Evolutionary conservation across 2,888 invertebrate species (phyloP).

Genomic region (Plebejus anna): DNA sequence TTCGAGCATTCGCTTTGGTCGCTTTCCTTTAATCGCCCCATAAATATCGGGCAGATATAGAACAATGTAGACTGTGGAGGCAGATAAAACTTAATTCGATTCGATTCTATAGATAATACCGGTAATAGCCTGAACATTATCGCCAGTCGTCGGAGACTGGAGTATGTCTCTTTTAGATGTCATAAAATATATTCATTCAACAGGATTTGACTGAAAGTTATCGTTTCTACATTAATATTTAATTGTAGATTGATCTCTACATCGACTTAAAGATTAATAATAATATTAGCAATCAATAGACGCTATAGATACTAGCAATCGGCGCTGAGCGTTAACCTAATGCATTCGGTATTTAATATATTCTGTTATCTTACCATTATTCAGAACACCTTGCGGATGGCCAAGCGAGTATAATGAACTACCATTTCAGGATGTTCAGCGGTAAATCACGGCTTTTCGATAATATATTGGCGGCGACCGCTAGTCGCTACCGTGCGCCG

Average conservation of each 20-base stretch:
- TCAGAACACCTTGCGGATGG: conserved; percentile 43
- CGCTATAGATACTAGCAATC: not conserved
- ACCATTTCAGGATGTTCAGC: conserved; percentile 41
- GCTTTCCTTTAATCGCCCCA: conserved; percentile 7
- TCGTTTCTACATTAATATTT: not conserved
- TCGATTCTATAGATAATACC: not conserved
- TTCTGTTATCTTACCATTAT: conserved; percentile 42
- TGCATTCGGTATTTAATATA: conserved; percentile 40
- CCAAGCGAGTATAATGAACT: conserved; percentile 43
- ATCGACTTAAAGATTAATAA: not conserved
- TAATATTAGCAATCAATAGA: not conserved
- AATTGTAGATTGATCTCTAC: not conserved
- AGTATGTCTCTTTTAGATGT: not conserved
- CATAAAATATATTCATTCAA: not conserved
- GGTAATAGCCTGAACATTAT: not conserved
- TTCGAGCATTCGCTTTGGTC: conserved; percentile 11
- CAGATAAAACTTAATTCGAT: not conserved
- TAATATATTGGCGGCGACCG: conserved; percentile 34
- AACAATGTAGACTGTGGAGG: not conserved
- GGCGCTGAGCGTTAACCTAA: conserved; percentile 38
- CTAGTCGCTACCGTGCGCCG: not conserved
- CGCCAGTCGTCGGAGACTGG: not conserved
- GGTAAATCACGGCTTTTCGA: conserved; percentile 40
- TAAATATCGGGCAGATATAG: not conserved
- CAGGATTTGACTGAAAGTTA: not conserved